A percentile compares a stretch with the other conserved stretches of the same genome.
Evolutionary conservation across 2,888 invertebrate species (phyloP).

Genomic region (Rutpela maculata): DNA sequence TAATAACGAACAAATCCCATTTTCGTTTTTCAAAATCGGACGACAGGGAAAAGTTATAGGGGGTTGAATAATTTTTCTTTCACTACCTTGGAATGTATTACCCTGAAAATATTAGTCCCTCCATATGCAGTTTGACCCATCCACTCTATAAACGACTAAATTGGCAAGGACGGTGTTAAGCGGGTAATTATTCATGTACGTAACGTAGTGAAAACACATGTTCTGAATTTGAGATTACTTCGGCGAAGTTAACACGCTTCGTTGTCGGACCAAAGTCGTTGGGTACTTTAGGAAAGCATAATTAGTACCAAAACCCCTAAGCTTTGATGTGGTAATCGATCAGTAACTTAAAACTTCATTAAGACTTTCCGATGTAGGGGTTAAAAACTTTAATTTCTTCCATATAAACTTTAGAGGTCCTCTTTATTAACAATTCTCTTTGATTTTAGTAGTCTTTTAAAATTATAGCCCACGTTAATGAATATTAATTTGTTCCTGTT

Average conservation of each 20-base stretch:
- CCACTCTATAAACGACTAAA: not conserved
- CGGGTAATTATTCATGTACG: slow-evolving; percentile 45
- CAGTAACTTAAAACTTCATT: slow-evolving; percentile 56
- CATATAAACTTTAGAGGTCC: slow-evolving; percentile 29
- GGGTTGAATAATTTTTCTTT: no score
- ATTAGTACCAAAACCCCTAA: slow-evolving; percentile 40
- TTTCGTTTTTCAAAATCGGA: no score
- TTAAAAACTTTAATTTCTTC: slow-evolving; percentile 40
- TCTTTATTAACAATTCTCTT: slow-evolving; percentile 32
- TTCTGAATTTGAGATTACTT: slow-evolving; percentile 50
- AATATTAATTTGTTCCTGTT: slow-evolving; percentile 24
- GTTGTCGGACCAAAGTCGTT: slow-evolving; percentile 41
- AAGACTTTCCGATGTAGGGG: slow-evolving; percentile 49
- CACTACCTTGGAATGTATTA: no score
- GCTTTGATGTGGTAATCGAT: slow-evolving; percentile 58
- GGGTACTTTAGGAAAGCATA: slow-evolving; percentile 43
- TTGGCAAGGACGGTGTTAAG: slow-evolving; percentile 26
- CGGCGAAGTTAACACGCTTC: slow-evolving; percentile 35
- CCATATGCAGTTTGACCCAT: no score
- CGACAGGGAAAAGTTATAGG: no score
- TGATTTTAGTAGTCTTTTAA: slow-evolving; percentile 29
- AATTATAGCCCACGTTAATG: slow-evolving; percentile 17
- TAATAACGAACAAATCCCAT: no score
- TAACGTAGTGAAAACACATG: slow-evolving; percentile 48
- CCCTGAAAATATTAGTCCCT: no score